phyloP scores from a whole-genome alignment of 2,888 invertebrate genomes.

The Rugalucina vietnamica region DNA sequence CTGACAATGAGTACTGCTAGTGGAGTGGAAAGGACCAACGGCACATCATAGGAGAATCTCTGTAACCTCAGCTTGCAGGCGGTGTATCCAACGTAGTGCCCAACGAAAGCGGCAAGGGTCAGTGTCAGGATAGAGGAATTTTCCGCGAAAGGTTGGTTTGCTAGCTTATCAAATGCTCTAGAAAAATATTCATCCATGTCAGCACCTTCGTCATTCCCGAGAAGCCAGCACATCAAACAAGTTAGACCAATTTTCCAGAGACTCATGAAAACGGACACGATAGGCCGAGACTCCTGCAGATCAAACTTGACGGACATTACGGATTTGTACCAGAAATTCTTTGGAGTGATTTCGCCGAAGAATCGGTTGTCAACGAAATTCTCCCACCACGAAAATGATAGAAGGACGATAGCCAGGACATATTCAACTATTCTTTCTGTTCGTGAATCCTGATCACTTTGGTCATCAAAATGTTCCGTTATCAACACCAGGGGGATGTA shows the following conservation, averaged over 20 bases:
- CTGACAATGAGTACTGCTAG: conserved; percentile 60
- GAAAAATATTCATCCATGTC: not conserved
- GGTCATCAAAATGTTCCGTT: conserved; percentile 40
- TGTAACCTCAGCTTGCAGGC: conserved; percentile 85
- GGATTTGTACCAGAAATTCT: conserved; percentile 36
- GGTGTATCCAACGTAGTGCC: conserved; percentile 84
- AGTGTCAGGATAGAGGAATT: conserved; percentile 57
- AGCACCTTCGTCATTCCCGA: not conserved
- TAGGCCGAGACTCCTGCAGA: conserved; percentile 63
- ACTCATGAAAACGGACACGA: conserved; percentile 51
- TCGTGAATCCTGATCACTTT: conserved; percentile 28
- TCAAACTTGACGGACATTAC: conserved; percentile 63
- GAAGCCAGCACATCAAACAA: conserved; percentile 37
- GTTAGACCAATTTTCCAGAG: conserved; percentile 59
- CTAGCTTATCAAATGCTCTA: conserved; percentile 33
- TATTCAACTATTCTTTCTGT: conserved; percentile 43
- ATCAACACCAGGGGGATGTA: conserved; percentile 66
- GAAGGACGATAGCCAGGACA: conserved; percentile 63
- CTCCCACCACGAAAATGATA: conserved; percentile 76
- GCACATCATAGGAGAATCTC: conserved; percentile 83
- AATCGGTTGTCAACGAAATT: conserved; percentile 75
- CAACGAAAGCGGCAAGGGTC: conserved; percentile 62
- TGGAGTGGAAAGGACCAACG: conserved; percentile 83
- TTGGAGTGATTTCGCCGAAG: conserved; percentile 43
- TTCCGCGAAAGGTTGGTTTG: conserved; percentile 13